Evolutionary conservation across 1,140 invertebrate species (phyloP), one percentile per base, ranked within the genome.

Genomic region (Drosophila willistoni): DNA sequence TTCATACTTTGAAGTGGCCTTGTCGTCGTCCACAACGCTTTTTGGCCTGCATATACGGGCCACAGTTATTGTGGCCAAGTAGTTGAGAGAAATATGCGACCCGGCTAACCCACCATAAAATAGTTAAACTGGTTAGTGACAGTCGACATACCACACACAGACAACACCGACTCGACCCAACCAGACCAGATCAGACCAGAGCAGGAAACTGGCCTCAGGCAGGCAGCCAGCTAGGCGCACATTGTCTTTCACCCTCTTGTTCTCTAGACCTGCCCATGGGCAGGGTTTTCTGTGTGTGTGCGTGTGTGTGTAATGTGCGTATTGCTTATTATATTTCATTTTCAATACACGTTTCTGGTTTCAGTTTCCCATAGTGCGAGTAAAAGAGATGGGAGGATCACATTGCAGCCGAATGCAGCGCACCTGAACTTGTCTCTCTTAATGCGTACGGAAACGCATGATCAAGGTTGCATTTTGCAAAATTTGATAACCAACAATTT

Each of bases 391-490:
- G 29, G 29, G 6, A 29, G 29, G 29, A 29, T 7, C 6, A 29
- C 29, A 29, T 29, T 68, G 71, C 56, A 55, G 44, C 55, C n/a
- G 47, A 65, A 66, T 74, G 67, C 79, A 77, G 57, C 79, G 82
- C 62, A 79, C 83, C 82, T 87, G 83, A 87, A 87, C 82, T 86
- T 86, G 83, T 60, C 60, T 62, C 66, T 62, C 68, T 63, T 66
- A 68, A 60, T 54, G 57, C 74, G 69, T 62, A 77, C 74, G 68
- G 68, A 77, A 63, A 76, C 65, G 71, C 82, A 74, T 9, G 39
- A 42, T 85, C 71, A 86, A 83, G 82, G 82, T 71, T 70, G 54
- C 59, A 66, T 25, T 68, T 51, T 19, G 64, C 65, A 34, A 42
- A 60, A 42, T 51, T 57, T 34, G n/a, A 57, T 57, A 36, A 14